These are phyloP conservation scores for Oeneis ivallda DNA, from an alignment of 2,888 invertebrate genomes.

Conservation along the genomic window DNA sequence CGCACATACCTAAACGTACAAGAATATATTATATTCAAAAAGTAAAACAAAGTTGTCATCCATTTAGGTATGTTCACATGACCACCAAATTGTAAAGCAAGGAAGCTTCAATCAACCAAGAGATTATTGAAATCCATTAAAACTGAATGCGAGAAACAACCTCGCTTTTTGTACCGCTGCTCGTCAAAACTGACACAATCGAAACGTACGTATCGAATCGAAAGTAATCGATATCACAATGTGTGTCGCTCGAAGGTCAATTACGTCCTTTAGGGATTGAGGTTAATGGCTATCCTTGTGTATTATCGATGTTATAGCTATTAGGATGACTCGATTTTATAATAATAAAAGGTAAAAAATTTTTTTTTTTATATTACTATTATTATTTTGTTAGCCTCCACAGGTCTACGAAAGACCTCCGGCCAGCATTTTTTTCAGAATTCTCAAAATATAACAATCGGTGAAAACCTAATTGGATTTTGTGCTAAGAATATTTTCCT, in stretches of 20 bases:
- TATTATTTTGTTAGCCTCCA: too few species aligned
- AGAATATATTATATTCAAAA: background rate
- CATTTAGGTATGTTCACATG: background rate
- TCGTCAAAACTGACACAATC: constrained; percentile 54
- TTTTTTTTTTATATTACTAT: too few species aligned
- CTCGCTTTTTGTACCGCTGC: constrained; percentile 46
- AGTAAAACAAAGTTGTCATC: background rate
- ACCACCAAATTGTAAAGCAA: background rate
- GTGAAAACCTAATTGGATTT: too few species aligned
- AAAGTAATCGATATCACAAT: constrained; percentile 61
- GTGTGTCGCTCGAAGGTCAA: constrained; percentile 59
- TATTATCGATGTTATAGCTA: constrained; percentile 56
- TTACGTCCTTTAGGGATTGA: constrained; percentile 66
- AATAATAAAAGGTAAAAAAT: constrained; percentile 51
- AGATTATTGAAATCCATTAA: constrained; percentile 33
- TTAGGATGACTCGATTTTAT: constrained; percentile 54
- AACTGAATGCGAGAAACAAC: constrained; percentile 30
- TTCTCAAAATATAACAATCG: too few species aligned
- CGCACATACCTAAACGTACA: too few species aligned
- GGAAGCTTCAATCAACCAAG: constrained; percentile 15
- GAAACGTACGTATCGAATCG: constrained; percentile 45
- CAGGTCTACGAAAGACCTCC: too few species aligned
- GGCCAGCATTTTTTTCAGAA: too few species aligned
- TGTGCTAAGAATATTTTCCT: too few species aligned
- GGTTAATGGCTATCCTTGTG: constrained; percentile 64